Base-by-base conservation (phyloP, 2,888 invertebrate genomes). In the Tricholauxania praeusta region DNA sequence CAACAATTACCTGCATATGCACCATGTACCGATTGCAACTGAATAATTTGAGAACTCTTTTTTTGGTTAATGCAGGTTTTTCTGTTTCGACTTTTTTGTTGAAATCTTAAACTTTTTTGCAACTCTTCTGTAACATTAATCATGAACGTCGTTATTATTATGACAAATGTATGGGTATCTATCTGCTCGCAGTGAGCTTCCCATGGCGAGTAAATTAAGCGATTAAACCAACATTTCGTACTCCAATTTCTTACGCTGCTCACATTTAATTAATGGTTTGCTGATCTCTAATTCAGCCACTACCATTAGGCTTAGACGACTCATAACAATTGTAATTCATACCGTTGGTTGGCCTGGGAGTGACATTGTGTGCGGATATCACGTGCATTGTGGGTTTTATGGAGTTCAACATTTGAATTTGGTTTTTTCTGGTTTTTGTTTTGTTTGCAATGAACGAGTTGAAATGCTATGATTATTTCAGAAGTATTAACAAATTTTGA, bases 1-100 rank as follows among this genome's bases (percentile, higher is more conserved):
- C 39, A 39, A 39, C 39, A 39, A 39, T 53, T 53, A 17, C 12
- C 17, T n/a, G n/a, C n/a, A n/a, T n/a, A 17, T 53, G 53, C 53
- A 12, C 2, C n/a, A 55, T 22, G 5, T 22, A 55, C 55, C 2
- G 12, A n/a, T 55, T 55, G 17, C 55, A 17, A 55, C 32, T 28
- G 59, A 28, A 60, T 60, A 60, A 63, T 51, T 65, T 65, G 66
- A 66, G 66, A 66, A 68, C 68, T 68, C 57, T 59, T 68, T 59
- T 28, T 28, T 28, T 68, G 68, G 68, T 22, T 48, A 59, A 3
- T 12, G 57, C 59, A 48, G 22, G 59, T 59, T 68, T 68, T 67
- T 68, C 39, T 39, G 48, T 28, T 28, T 28, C 28, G 28, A 28
- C 28, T 68, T 73, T 71, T 64, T 65, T 65, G 69, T 39, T 39